Evolutionary conservation across 2,797 vertebrate species (phyloP), one percentile per base, ranked within the genome.

Genomic region (Myripristis jacobus): DNA sequence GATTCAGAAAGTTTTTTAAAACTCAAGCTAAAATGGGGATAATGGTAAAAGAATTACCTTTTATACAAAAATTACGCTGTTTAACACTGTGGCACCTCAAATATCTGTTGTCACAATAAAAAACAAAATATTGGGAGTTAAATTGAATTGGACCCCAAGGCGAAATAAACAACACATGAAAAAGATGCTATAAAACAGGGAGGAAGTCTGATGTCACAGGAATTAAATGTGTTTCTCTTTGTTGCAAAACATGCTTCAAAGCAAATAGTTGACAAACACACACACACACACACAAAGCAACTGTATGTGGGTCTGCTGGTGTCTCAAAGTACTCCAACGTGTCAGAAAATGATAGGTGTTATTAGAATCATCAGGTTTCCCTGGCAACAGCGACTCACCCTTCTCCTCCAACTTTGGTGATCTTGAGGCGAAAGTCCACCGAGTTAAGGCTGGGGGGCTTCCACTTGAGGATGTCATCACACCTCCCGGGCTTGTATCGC

Each of bases 401-500:
- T 92, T 99, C 97, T 92, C 98, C 98, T 88, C 96, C 96, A 77
- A 98, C 93, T 95, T 95, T 98, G 86, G 96, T 95, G 94, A 99
- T 98, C 93, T 98, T 99, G 72, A 99, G 95, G 75, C 97, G 97
- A 91, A 99, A 99, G 93, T 99, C 98, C 81, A 99, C 98, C 2
- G 98, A 99, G 94, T 99, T 99, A 87, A 96, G 94, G 89, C 96
- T 98, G 54, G 97, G 98, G 57, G 98, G 98, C 82, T 99, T 99
- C 98, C 98, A 99, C 91, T 99, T 99, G 74, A 99, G 95, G 90
- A 98, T 99, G 78, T 99, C 96, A 79, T 99, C 97, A 86, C 97
- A 99, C 69, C 96, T 94, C 72, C 98, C 98, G 13, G 97, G 85
- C 84, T 96, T 97, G 90, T 99, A 99, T 91, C 94, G 97, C 97